These are phyloP conservation scores for Sebastes melanostomus DNA, from an alignment of 2,797 vertebrate species.

Conservation along the genomic window DNA sequence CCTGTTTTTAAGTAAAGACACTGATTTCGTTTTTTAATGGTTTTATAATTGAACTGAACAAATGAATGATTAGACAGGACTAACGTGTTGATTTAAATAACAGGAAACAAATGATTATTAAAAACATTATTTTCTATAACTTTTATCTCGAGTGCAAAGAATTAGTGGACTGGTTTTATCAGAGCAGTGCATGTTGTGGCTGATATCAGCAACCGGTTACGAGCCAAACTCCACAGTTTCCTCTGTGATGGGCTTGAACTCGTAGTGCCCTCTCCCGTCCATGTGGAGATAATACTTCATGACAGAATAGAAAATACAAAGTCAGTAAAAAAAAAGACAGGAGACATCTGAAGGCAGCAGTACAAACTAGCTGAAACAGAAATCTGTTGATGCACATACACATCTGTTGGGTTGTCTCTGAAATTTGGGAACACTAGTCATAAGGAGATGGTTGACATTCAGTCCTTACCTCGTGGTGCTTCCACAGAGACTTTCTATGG, in stretches of 20 bases:
- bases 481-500: conserved; percentile 98
- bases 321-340: not conserved
- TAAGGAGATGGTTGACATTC: too few relatives aligned
- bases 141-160: conserved; percentile 57
- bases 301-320: not conserved
- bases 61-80: conserved; percentile 73
- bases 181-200: not conserved
- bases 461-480: conserved; percentile 91
- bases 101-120: conserved; percentile 69
- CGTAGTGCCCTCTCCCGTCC: conserved; percentile 97
- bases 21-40: conserved; percentile 43
- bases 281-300: conserved; percentile 94
- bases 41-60: conserved; percentile 77
- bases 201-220: conserved; percentile 61
- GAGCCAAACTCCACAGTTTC: conserved; percentile 98
- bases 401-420: not conserved
- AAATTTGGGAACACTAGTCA: not conserved
- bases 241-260: conserved; percentile 96
- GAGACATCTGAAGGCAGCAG: not conserved
- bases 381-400: not conserved
- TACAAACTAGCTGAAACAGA: not conserved
- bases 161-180: conserved; percentile 43
- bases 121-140: conserved; percentile 73
- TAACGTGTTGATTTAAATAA: conserved; percentile 57
- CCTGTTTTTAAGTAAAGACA: too few relatives aligned